Conservation (phyloP, 2,113 vertebrate genomes). For the Merops nubicus region DNA sequence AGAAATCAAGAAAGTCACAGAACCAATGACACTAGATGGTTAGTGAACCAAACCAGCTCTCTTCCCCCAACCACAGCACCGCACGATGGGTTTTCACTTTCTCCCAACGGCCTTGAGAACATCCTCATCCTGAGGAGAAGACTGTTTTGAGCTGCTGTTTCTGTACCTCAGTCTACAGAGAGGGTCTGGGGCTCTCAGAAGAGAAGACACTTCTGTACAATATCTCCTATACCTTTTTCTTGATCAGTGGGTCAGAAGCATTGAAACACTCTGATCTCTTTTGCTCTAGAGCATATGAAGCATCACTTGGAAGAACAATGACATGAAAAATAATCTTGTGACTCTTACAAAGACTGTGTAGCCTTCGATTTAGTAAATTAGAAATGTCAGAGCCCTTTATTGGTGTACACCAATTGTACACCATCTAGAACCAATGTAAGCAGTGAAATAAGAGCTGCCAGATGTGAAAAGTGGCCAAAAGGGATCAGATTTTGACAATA, state of each 20-base stretch:
- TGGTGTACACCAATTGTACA: neutral
- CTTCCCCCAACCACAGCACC: neutral
- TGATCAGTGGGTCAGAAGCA: neutral
- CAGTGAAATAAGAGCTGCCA: neutral
- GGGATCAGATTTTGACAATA: neutral
- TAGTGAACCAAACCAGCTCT: neutral
- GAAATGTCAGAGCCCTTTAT: neutral
- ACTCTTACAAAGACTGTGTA: neutral
- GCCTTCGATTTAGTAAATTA: neutral
- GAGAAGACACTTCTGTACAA: neutral
- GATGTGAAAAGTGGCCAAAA: neutral
- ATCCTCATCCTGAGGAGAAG: neutral
- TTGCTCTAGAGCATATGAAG: neutral
- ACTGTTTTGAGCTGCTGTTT: neutral
- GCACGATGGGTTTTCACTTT: slow-evolving; percentile 17
- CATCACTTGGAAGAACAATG: neutral
- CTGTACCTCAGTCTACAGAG: neutral
- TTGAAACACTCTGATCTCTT: neutral
- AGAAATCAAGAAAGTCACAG: neutral
- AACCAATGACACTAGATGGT: neutral
- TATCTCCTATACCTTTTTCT: neutral
- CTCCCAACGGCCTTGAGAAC: neutral
- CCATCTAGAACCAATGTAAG: neutral
- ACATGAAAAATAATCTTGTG: neutral
- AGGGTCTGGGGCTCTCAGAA: neutral